Base-by-base conservation (phyloP, 2,797 vertebrate genomes). In the Salarias fasciatus region DNA sequence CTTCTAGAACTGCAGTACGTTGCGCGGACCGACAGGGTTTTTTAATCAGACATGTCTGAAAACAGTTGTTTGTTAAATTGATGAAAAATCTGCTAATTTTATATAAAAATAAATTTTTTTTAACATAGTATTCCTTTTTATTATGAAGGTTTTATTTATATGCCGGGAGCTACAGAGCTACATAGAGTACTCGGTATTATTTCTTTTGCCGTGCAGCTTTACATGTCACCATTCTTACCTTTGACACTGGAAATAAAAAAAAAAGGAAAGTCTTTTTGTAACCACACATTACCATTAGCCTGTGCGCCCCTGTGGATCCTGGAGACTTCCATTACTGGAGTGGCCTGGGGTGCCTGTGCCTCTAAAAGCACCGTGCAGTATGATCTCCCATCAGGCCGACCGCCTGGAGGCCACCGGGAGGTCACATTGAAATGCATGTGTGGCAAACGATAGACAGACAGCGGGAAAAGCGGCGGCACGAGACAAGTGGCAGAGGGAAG, bases 341-440 rank as follows among this genome's bases (percentile, higher is more conserved):
- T 77, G 75, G 84, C 84, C 82, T 1, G 30, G 28, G 86, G 83
- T 63, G 74, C 14, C 35, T 53, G 15, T 47, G 70, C 55, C 73
- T 68, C 83, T 87, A 83, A 91, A 87, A 89, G 86, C 87, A 67
- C 50, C 46, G 12, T 46, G 58, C 74, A 49, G 74, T 77, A 82
- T 69, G 60, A 14, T 50, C 55, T 78, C 72, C 77, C 77, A 64
- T 74, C 71, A 76, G 76, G 53, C 71, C 8, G 63, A 36, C 59
- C 50, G 75, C 82, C 83, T 70, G 65, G 44, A 80, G 82, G 79
- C 79, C 60, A 46, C 38, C 8, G 14, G 68, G 67, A 63, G 79
- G 82, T 85, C 84, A 86, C 77, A 72, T 76, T 82, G 77, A 86
- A 87, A 80, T 58, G 69, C 72, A 86, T 65, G 79, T 79, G 75